Evolutionary conservation across 2,113 vertebrate species (phyloP).

Genomic region (Microtus pennsylvanicus): DNA sequence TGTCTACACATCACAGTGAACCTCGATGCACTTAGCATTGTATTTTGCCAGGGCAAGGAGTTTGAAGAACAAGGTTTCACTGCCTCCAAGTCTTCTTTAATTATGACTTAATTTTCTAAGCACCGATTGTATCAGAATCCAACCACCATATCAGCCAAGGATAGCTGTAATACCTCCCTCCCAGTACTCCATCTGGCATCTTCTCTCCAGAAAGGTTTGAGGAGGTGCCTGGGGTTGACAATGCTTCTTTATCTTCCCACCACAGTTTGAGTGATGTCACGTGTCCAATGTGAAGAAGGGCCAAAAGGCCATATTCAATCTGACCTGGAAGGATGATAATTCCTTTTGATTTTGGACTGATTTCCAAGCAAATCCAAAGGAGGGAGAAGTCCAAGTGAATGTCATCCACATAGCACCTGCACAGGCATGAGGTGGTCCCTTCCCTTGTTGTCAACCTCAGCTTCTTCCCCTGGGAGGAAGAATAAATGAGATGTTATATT

Average conservation of each 20-base stretch:
- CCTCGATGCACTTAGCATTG: not conserved
- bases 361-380: not conserved
- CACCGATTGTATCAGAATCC: conserved; percentile 61
- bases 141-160: conserved; percentile 66
- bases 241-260: not conserved
- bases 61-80: conserved; percentile 78
- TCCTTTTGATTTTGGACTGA: conserved; percentile 10
- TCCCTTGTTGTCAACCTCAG: not conserved
- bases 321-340: not conserved
- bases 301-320: conserved; percentile 45
- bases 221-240: conserved; percentile 36
- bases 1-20: not conserved
- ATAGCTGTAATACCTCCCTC: not conserved
- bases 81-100: conserved; percentile 64
- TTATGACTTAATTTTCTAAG: conserved; percentile 77
- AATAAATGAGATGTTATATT: not conserved
- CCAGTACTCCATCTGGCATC: conserved; percentile 47
- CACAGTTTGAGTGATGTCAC: conserved; percentile 42
- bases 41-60: conserved; percentile 70
- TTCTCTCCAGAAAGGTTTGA: conserved; percentile 10
- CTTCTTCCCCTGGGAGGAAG: not conserved
- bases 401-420: not conserved
- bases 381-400: not conserved
- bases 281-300: conserved; percentile 26
- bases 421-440: not conserved